phyloP scores from a whole-genome alignment of 2,888 invertebrate genomes.

The Pyrocoelia pectoralis region DNA sequence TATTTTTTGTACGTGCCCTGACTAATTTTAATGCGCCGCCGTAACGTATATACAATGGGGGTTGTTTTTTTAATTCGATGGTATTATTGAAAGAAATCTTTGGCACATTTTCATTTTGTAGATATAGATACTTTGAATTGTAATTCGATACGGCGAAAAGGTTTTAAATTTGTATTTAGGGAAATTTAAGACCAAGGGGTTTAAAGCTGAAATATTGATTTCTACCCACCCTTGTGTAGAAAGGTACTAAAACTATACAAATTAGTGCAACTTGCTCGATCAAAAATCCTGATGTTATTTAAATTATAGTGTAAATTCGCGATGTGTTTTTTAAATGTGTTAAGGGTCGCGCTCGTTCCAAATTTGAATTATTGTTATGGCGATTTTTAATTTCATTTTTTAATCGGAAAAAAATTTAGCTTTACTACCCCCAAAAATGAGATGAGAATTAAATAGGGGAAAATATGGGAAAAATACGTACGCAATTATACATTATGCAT shows the following conservation, averaged over 20 bases:
- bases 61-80: not conserved
- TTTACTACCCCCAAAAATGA: conserved; percentile 9
- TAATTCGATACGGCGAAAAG: no score
- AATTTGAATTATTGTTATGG: not conserved
- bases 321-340: conserved; percentile 10
- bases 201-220: conserved; percentile 53
- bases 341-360: not conserved
- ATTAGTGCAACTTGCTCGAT: conserved; percentile 29
- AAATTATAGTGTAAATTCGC: conserved; percentile 15
- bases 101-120: no score
- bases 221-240: conserved; percentile 50
- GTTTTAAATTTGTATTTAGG: conserved; percentile 37
- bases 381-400: not conserved
- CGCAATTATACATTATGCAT: conserved; percentile 26
- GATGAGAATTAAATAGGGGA: conserved; percentile 1
- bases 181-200: conserved; percentile 48
- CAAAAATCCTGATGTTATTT: conserved; percentile 22
- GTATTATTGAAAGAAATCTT: no score
- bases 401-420: conserved; percentile 2
- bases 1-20: no score
- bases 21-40: not conserved
- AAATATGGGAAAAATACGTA: conserved; percentile 11
- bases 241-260: conserved; percentile 33
- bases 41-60: no score
- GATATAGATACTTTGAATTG: no score